Conservation (phyloP, 2,797 vertebrate genomes). For the Psittacula echo region DNA sequence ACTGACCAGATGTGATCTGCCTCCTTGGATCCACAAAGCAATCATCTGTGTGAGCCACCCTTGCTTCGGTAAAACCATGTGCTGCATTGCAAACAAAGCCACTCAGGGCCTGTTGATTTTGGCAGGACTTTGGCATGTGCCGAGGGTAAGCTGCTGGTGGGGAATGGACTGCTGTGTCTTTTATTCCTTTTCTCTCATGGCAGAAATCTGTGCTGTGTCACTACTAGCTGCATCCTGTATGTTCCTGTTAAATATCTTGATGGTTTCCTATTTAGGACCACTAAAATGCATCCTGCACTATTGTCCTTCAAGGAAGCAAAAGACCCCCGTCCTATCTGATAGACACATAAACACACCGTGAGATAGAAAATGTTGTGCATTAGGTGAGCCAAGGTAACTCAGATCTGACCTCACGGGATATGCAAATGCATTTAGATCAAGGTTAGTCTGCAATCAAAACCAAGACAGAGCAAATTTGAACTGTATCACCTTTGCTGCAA, state of each 20-base stretch:
- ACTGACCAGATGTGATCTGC: neutral
- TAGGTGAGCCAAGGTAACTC: neutral
- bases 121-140: neutral
- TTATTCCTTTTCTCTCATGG: neutral
- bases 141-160: neutral
- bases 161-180: neutral
- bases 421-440: neutral
- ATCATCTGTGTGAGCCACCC: neutral
- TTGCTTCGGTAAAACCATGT: neutral
- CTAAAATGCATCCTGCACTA: neutral
- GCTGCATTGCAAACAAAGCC: neutral
- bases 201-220: neutral
- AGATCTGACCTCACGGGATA: neutral
- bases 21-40: neutral
- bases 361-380: rapidly evolving
- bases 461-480: neutral
- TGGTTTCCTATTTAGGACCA: neutral
- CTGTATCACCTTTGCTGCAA: neutral
- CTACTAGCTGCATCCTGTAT: neutral
- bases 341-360: rapidly evolving
- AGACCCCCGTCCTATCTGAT: rapidly evolving
- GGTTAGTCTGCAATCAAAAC: neutral
- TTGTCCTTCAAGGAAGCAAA: neutral
- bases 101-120: rapidly evolving
- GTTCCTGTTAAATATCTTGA: neutral